These are phyloP conservation scores for Thrips palmi DNA, from an alignment of 1,140 invertebrate species.

Conservation along the genomic window DNA sequence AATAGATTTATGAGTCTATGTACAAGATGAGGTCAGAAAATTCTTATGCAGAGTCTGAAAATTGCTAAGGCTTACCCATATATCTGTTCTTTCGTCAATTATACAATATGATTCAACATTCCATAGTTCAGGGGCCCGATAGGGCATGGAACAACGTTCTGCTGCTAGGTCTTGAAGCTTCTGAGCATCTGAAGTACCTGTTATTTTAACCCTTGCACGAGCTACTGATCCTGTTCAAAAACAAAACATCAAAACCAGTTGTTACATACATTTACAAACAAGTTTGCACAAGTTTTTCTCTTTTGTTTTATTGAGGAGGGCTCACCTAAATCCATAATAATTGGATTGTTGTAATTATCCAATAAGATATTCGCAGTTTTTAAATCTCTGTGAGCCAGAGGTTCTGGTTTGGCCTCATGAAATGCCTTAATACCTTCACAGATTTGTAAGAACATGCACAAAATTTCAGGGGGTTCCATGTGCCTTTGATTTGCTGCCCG, in stretches of 20 bases:
- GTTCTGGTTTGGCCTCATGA: constrained; percentile 50
- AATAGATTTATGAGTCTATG: constrained; percentile 12
- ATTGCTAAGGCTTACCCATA: constrained; percentile 45
- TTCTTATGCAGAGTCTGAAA: constrained; percentile 6
- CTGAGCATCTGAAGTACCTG: constrained; percentile 47
- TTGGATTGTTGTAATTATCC: constrained; percentile 44
- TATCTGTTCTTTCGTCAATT: constrained; percentile 70
- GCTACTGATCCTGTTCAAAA: constrained; percentile 50
- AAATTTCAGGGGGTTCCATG: constrained; percentile 40
- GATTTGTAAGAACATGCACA: constrained; percentile 51
- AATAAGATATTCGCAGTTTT: constrained; percentile 72
- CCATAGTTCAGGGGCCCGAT: constrained; percentile 73
- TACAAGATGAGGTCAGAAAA: constrained; percentile 7
- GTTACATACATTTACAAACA: neutral
- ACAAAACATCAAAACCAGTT: too few species aligned
- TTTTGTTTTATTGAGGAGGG: constrained; percentile 5
- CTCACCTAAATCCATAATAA: constrained; percentile 67
- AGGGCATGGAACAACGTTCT: constrained; percentile 73
- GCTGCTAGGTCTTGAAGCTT: constrained; percentile 61
- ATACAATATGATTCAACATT: constrained; percentile 62
- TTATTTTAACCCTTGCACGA: constrained; percentile 53
- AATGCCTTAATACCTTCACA: constrained; percentile 57
- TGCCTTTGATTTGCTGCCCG: constrained; percentile 35
- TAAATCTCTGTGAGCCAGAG: constrained; percentile 64
- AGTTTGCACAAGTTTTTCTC: neutral